These are phyloP conservation scores for Lagorchestes hirsutus DNA, from an alignment of 2,797 vertebrate species.

Conservation along the genomic window DNA sequence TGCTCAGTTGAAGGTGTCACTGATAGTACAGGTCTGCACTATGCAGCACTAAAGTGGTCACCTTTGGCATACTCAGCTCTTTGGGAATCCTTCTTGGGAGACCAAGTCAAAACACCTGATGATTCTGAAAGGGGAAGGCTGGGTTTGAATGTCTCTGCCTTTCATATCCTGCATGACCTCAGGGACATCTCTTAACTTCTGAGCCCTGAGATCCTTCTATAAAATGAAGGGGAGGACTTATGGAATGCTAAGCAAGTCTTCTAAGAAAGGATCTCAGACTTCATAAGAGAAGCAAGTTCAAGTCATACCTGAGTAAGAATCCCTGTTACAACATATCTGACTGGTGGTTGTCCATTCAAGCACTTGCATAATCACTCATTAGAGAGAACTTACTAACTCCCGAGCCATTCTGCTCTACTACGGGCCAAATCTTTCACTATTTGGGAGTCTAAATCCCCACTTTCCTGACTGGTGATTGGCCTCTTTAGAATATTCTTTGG, in stretches of 20 bases:
- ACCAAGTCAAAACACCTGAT: neutral
- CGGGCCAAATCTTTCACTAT: neutral
- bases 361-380: neutral
- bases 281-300: neutral
- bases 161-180: no score
- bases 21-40: neutral
- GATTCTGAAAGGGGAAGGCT: neutral
- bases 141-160: neutral
- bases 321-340: neutral
- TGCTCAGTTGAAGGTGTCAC: no score
- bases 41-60: neutral
- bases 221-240: neutral
- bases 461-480: neutral
- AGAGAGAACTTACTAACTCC: neutral
- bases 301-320: neutral
- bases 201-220: no score
- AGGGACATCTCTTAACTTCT: no score
- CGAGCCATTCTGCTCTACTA: neutral
- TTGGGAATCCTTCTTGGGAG: neutral
- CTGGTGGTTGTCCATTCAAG: neutral
- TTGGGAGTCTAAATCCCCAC: neutral
- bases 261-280: neutral
- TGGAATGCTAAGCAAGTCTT: neutral
- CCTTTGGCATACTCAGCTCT: neutral
- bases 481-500: neutral